phyloP scores from a whole-genome alignment of 92 coral and sea anemone genomes.

The Ricordea florida region DNA sequence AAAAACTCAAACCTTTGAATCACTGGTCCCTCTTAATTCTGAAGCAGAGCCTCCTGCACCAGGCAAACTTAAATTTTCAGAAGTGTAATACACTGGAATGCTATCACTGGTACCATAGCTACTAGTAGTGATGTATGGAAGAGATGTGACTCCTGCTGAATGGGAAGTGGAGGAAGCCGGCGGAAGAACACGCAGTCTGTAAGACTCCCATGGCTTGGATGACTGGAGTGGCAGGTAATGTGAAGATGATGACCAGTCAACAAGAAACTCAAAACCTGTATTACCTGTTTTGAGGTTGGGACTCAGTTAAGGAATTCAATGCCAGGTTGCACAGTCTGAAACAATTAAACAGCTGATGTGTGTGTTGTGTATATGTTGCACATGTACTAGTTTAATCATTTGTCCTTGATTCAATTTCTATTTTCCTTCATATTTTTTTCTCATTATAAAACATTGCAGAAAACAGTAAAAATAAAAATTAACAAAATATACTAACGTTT shows the following conservation, averaged over 20 bases:
- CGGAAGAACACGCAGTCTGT: slow-evolving; percentile 27
- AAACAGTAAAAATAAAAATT: neutral
- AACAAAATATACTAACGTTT: neutral
- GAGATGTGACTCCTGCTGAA: slow-evolving; percentile 39
- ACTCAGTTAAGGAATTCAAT: slow-evolving; percentile 22
- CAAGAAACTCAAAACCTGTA: slow-evolving; percentile 76
- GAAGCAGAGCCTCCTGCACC: slow-evolving; percentile 28
- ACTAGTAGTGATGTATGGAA: slow-evolving; percentile 72
- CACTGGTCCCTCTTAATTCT: slow-evolving; percentile 35
- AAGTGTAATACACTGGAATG: slow-evolving; percentile 43
- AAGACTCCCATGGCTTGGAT: slow-evolving; percentile 54
- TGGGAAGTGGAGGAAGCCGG: slow-evolving; percentile 17
- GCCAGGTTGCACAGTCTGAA: no score
- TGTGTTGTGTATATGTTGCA: no score
- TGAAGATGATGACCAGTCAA: slow-evolving; percentile 49
- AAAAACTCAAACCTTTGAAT: slow-evolving; percentile 34
- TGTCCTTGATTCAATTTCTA: no score
- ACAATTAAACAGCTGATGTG: no score
- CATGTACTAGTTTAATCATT: no score
- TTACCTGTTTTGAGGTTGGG: slow-evolving; percentile 51
- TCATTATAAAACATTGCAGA: neutral
- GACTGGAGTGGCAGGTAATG: slow-evolving; percentile 55
- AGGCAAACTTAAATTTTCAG: slow-evolving; percentile 61
- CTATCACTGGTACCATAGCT: slow-evolving; percentile 43
- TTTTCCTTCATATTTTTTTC: no score